Evolutionary conservation across 2,113 vertebrate species (phyloP).

Genomic region (Plecturocebus donacophilus): DNA sequence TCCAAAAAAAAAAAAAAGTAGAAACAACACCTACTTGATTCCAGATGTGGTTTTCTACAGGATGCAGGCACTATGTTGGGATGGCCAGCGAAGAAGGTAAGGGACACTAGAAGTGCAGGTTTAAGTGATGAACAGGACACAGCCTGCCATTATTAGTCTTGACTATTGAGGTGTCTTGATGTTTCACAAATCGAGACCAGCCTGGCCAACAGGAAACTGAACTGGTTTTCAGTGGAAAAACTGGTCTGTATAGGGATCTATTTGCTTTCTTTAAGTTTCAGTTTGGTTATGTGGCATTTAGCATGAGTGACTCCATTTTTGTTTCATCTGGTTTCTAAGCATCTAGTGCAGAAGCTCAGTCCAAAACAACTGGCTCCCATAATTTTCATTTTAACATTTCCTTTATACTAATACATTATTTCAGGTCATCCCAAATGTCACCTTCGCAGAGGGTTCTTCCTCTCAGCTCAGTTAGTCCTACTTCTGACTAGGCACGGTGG

Average conservation of each 20-base stretch:
- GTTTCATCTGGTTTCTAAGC: too few species aligned
- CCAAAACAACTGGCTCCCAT: too few species aligned
- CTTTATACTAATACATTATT: not conserved
- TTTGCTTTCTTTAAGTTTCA: too few species aligned
- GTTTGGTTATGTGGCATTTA: too few species aligned
- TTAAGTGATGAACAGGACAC: not conserved
- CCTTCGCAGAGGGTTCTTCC: not conserved
- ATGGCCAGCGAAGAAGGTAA: not conserved
- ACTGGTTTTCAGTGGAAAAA: too few species aligned
- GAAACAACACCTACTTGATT: not conserved
- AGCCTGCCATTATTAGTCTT: not conserved
- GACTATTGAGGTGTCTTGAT: not conserved
- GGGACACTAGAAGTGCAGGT: not conserved
- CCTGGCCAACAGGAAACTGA: too few species aligned
- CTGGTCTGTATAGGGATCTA: too few species aligned
- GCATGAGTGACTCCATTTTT: too few species aligned
- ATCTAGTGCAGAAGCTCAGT: too few species aligned
- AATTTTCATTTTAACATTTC: too few species aligned
- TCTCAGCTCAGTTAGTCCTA: not conserved
- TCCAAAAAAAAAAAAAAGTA: not conserved
- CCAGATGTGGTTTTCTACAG: not conserved
- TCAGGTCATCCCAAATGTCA: not conserved
- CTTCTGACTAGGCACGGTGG: not conserved
- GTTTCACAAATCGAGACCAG: not conserved
- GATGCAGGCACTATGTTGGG: too few species aligned